A percentile compares a stretch with the other conserved stretches of the same genome.
Conservation (phyloP, 2,888 invertebrate species). For the Charanyca ferruginea region DNA sequence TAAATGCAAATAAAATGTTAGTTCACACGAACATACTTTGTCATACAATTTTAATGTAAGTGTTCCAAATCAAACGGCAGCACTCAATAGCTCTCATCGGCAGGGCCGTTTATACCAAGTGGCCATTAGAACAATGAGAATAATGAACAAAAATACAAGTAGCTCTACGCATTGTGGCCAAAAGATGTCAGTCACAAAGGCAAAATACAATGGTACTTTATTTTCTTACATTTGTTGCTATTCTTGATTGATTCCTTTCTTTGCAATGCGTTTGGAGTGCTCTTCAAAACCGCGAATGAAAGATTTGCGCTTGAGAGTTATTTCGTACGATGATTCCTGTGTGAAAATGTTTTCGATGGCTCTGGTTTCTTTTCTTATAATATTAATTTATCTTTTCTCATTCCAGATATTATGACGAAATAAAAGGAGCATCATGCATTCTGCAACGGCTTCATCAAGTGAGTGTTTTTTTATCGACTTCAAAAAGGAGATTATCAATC, state of each 20-base stretch:
- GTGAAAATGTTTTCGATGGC: constrained; percentile 63
- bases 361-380: background rate
- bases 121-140: constrained; percentile 82
- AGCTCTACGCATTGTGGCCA: constrained; percentile 80
- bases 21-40: constrained; percentile 65
- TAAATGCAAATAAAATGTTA: constrained; percentile 45
- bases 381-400: constrained; percentile 29
- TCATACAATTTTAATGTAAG: constrained; percentile 42
- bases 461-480: constrained; percentile 61
- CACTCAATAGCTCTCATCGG: constrained; percentile 74
- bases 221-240: constrained; percentile 88
- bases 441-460: constrained; percentile 80
- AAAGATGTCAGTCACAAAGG: constrained; percentile 84
- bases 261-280: constrained; percentile 71
- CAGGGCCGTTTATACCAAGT: constrained; percentile 77
- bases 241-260: constrained; percentile 81
- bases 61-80: constrained; percentile 74
- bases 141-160: constrained; percentile 81
- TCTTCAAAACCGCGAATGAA: constrained; percentile 74
- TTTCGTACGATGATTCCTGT: constrained; percentile 73
- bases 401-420: constrained; percentile 67
- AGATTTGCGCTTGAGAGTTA: constrained; percentile 65
- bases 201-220: constrained; percentile 80
- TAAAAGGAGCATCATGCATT: constrained; percentile 73
- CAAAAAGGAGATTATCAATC: too few species aligned